Base-by-base conservation (phyloP, 2,888 invertebrate species). In the Pyrrhosoma nymphula region DNA sequence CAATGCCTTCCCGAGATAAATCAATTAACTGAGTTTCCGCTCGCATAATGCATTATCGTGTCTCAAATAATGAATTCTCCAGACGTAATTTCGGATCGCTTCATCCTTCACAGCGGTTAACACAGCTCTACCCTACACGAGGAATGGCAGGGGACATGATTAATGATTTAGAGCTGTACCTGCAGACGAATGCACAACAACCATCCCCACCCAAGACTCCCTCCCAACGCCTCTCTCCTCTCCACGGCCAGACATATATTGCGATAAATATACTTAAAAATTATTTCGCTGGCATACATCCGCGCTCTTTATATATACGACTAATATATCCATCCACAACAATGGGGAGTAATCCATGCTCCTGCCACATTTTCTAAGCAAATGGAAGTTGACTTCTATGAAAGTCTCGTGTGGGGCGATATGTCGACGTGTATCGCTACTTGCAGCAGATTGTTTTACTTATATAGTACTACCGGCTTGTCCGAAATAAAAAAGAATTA, bases 61-160 rank as follows among this genome's bases (percentile, higher is more conserved):
- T 93, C 93, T 93, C 93, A 93, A 93, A 93, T 93, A 93, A 93
- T 93, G 93, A 93, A 93, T 93, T 93, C 93, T 69, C 26, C 93
- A 26, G 93, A 93, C 69, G 93, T 93, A 93, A 93, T 93, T 93
- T 93, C 60, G 93, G 93, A 93, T 93, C 93, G 93, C 93, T 93
- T 93, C 93, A 93, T 93, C 75, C 93, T 75, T 93, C 93, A 93
- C 93, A 93, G 93, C 93, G 93, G 93, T 8, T 93, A 93, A 93
- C 93, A 93, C 93, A 75, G 47, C 93, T 93, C 47, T 47, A 39
- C 69, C 63, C n/a, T 26, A 91, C 60, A 60, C 39, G 91, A 91
- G 91, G 60, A 91, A 91, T 56, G 90, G 63, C 47, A 93, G 47
- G 69, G 56, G 56, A 56, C 26, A 56, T 69, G 93, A 93, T 93